phyloP scores from a whole-genome alignment of 1,140 invertebrate genomes.

The Eriosoma lanigerum region DNA sequence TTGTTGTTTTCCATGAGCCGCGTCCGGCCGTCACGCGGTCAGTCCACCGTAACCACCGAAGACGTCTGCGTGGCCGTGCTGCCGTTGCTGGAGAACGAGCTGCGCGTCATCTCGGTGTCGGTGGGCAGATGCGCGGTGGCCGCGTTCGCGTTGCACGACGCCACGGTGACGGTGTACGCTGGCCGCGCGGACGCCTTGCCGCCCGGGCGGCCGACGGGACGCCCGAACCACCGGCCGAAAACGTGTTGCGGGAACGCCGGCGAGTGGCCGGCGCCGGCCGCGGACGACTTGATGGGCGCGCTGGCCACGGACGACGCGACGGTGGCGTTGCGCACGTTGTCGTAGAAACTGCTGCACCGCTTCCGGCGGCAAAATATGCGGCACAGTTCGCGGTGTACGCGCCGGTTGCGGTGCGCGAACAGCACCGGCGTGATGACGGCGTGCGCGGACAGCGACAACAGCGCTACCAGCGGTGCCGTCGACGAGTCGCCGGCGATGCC shows the following conservation, averaged over 20 bases:
- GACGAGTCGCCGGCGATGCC: conserved; percentile 57
- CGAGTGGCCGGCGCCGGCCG: conserved; percentile 53
- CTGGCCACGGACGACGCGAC: conserved; percentile 1
- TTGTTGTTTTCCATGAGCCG: neutral
- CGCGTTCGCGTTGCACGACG: neutral
- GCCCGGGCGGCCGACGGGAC: neutral
- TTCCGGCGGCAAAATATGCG: conserved; percentile 64
- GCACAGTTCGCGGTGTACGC: conserved; percentile 71
- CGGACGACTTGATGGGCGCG: conserved; percentile 17
- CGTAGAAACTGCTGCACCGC: conserved; percentile 56
- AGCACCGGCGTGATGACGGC: conserved; percentile 74
- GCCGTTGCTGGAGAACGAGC: conserved; percentile 63
- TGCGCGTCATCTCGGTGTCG: conserved; percentile 61
- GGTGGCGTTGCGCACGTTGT: conserved; percentile 53
- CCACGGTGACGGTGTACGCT: neutral
- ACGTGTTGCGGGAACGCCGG: neutral
- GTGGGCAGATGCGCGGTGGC: conserved; percentile 57
- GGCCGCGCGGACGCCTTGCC: conserved; percentile 1
- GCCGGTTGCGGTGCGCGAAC: conserved; percentile 75
- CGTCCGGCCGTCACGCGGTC: conserved; percentile 31
- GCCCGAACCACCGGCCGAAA: conserved; percentile 55
- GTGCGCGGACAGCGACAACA: conserved; percentile 69
- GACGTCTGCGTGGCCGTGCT: conserved; percentile 60
- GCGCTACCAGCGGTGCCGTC: conserved; percentile 60
- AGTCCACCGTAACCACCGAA: conserved; percentile 58